Conservation (phyloP, 2,888 invertebrate species). For the Acrocyrtus sp. region DNA sequence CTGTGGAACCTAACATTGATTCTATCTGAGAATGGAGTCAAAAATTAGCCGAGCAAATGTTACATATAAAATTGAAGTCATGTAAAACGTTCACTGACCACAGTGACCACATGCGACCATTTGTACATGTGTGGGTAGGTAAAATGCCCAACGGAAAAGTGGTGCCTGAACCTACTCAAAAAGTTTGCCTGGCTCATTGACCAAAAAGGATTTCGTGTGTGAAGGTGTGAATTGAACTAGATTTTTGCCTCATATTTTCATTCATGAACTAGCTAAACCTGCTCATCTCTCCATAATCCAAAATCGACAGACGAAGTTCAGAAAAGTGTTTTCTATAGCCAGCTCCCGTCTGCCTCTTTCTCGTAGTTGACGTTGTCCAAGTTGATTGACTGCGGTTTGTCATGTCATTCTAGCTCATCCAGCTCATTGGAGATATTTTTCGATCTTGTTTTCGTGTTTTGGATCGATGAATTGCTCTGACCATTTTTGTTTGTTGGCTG, state of each 20-base stretch:
- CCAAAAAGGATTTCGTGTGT: constrained; percentile 24
- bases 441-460: too few species aligned
- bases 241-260: constrained; percentile 28
- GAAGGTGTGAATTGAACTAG: constrained; percentile 44
- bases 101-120: too few species aligned
- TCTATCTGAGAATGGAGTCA: constrained; percentile 4
- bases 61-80: background rate
- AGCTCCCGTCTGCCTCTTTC: too few species aligned
- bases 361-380: constrained; percentile 18
- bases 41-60: constrained; percentile 25
- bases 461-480: constrained; percentile 11
- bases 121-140: too few species aligned
- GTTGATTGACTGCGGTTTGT: constrained; percentile 47
- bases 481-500: constrained; percentile 32
- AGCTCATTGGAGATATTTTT: constrained; percentile 36
- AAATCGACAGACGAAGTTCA: too few species aligned
- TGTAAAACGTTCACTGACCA: constrained; percentile 3
- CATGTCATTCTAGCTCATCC: constrained; percentile 27
- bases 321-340: too few species aligned
- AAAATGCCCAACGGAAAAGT: too few species aligned
- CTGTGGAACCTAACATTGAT: background rate
- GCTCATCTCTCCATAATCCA: constrained; percentile 28
- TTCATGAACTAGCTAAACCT: constrained; percentile 30
- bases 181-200: constrained; percentile 35
- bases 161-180: too few species aligned